A percentile compares a stretch with the other conserved stretches of the same genome.
Evolutionary conservation across 2,113 vertebrate genomes (phyloP).

Genomic region (Hippocampus comes): DNA sequence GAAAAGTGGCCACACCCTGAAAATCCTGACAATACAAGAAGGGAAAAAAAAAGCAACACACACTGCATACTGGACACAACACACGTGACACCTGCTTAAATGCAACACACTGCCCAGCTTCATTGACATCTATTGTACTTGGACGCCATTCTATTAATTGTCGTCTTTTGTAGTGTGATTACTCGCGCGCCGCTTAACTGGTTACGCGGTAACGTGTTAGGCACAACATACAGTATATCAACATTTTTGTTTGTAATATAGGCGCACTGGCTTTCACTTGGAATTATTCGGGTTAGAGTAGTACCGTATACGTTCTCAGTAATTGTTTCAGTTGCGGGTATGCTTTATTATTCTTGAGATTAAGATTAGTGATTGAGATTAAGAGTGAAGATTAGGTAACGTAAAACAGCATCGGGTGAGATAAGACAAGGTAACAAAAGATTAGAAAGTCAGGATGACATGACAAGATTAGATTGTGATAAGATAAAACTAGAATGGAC

Average conservation of each 20-base stretch:
- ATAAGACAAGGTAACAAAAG: too few relatives aligned
- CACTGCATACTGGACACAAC: background rate
- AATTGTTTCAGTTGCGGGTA: background rate
- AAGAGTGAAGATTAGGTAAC: too few relatives aligned
- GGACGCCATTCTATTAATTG: background rate
- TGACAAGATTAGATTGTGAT: too few relatives aligned
- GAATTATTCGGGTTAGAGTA: background rate
- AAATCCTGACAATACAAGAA: conserved; percentile 14
- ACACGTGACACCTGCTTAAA: background rate
- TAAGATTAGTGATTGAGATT: too few relatives aligned
- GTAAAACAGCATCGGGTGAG: too few relatives aligned
- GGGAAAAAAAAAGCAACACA: background rate
- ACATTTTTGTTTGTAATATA: background rate
- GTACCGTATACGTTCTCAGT: background rate
- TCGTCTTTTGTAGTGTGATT: background rate
- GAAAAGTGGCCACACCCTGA: conserved; percentile 45
- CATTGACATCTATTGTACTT: background rate
- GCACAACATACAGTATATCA: background rate
- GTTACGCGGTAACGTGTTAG: background rate
- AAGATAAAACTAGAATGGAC: too few relatives aligned
- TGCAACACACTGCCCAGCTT: background rate
- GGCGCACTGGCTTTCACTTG: background rate
- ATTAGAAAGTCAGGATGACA: too few relatives aligned
- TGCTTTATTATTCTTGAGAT: too few relatives aligned
- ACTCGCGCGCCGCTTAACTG: background rate